Conservation (phyloP, 2,797 vertebrate species). For the Columba guinea region DNA sequence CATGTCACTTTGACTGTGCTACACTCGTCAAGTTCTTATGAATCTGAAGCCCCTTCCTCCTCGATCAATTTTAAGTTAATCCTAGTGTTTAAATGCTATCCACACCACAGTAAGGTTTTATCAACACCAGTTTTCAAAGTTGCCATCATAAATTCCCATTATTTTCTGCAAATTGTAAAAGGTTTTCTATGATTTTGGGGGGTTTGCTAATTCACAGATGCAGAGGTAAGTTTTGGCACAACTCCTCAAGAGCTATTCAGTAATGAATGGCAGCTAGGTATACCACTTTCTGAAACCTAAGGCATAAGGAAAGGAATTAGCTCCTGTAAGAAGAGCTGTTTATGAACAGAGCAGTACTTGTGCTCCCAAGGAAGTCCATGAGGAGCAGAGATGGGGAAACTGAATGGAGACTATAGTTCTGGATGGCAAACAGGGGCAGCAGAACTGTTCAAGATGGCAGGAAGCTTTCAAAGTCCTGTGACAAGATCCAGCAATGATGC, state of each 20-base stretch:
- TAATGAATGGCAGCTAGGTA: neutral
- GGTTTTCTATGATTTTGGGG: neutral
- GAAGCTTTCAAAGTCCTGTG: neutral
- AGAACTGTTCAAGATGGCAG: neutral
- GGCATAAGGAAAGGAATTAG: neutral
- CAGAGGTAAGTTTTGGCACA: neutral
- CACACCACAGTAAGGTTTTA: neutral
- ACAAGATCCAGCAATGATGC: neutral
- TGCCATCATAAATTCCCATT: neutral
- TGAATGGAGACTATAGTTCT: neutral
- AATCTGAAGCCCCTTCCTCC: neutral
- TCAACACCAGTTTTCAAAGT: neutral
- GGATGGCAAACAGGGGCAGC: neutral
- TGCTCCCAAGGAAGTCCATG: neutral
- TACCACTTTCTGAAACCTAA: neutral
- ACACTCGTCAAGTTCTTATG: neutral
- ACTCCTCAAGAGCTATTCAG: neutral
- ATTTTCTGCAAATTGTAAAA: neutral
- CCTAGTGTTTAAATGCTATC: neutral
- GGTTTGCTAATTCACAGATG: neutral
- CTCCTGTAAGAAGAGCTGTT: neutral
- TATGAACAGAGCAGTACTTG: neutral
- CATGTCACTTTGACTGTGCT: neutral
- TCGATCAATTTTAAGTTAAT: neutral
- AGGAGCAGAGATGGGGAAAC: neutral